Evolutionary conservation across 2,113 vertebrate species (phyloP).

Genomic region (Panthera uncia): DNA sequence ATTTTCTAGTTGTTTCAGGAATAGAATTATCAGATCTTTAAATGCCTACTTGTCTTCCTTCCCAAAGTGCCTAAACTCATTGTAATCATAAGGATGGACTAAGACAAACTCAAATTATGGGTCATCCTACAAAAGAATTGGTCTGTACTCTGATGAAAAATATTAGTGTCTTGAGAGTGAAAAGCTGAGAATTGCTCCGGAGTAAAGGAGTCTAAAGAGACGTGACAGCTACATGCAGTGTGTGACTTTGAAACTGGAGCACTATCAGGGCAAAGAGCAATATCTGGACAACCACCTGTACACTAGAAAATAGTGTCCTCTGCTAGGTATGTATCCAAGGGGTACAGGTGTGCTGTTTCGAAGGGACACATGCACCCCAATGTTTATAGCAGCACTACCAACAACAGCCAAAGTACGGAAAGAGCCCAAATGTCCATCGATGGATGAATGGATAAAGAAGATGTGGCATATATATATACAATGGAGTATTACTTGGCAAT

Average conservation of each 20-base stretch:
- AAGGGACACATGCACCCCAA: too few relatives aligned
- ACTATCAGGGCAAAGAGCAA: not conserved
- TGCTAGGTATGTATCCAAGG: too few relatives aligned
- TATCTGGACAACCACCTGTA: not conserved
- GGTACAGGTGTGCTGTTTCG: too few relatives aligned
- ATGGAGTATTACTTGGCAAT: too few relatives aligned
- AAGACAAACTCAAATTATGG: not conserved
- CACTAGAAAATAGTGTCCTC: not conserved
- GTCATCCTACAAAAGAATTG: not conserved
- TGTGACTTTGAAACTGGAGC: not conserved
- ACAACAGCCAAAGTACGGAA: too few relatives aligned
- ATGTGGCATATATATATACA: too few relatives aligned
- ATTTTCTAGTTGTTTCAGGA: slow-evolving; percentile 24
- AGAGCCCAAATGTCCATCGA: too few relatives aligned
- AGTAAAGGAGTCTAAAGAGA: not conserved
- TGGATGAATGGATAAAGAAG: too few relatives aligned
- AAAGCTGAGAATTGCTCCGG: not conserved
- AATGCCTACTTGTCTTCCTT: not conserved
- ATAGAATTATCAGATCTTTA: not conserved
- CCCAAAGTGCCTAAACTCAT: not conserved
- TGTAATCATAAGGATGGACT: not conserved
- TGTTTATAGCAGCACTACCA: too few relatives aligned
- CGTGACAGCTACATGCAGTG: not conserved
- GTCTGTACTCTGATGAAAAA: not conserved
- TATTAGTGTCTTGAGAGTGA: not conserved